Base-by-base conservation (phyloP, 1,140 invertebrate species). In the Cepaea nemoralis region DNA sequence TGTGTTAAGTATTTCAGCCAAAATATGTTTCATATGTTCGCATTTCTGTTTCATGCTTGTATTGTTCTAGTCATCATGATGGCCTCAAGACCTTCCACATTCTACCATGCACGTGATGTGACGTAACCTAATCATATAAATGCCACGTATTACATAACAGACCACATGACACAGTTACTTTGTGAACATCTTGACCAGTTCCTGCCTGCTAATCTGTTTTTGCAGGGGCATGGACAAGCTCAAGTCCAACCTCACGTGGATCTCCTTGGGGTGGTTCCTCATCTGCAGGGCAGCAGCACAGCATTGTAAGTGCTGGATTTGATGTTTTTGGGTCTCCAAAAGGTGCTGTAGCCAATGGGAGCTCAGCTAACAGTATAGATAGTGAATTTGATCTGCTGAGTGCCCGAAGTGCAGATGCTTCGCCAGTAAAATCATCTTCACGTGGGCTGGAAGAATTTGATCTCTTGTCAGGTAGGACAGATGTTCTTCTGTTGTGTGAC, bases 321-420 rank as follows among this genome's bases (percentile, higher is more conserved):
- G 77, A 85, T 45, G 77, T 82, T 14, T 85, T 86, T 79, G 84
- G 77, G 48, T 45, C 84, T 66, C 79, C 83, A 40, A 66, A 63
- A 50, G 42, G 76, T 45, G 48, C 81, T n/a, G 81, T 82, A 12
- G 86, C 86, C 19, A 89, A 87, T 80, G 87, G 86, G 19, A 82
- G 77, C 19, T 74, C 70, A 12, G 8, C 71, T 24, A 84, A 83
- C 77, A 84, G 73, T 45, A 85, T 89, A 6, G 89, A 90, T 76
- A 87, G 87, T 84, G 89, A 83, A 50, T 90, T 90, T 88, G 89
- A 90, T 76, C 67, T 90, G 63, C 75, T 90, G 66, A 87, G 87
- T 80, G 85, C 85, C 22, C 83, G 89, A 33, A 87, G 85, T 66
- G 78, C 82, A 14, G 83, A 83, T 66, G 77, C 66, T 73, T 87